These are phyloP conservation scores for Phaedon cochleariae DNA, from an alignment of 2,888 invertebrate species.

Conservation along the genomic window DNA sequence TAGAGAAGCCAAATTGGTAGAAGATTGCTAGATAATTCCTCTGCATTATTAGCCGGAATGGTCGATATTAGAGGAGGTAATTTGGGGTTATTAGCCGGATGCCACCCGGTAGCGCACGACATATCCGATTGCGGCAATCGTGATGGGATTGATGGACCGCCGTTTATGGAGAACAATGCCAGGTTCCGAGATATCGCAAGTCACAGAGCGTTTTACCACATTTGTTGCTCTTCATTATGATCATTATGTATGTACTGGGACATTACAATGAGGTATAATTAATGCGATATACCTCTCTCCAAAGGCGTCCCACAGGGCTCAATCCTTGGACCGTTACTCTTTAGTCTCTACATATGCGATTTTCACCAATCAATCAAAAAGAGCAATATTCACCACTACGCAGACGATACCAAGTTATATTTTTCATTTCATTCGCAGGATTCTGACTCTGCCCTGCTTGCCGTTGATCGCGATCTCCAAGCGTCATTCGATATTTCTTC, in stretches of 20 bases:
- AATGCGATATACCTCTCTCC: too few species aligned
- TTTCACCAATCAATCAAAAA: too few species aligned
- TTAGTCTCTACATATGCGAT: too few species aligned
- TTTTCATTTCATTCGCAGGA: too few species aligned
- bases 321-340: too few species aligned
- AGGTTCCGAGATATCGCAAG: not conserved
- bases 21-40: slow-evolving; percentile 51
- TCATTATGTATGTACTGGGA: not conserved
- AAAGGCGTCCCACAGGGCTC: too few species aligned
- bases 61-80: slow-evolving; percentile 54
- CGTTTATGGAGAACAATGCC: slow-evolving; percentile 43
- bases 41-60: slow-evolving; percentile 52
- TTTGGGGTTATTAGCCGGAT: slow-evolving; percentile 54
- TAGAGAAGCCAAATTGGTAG: slow-evolving; percentile 51
- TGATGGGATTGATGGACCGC: slow-evolving; percentile 35
- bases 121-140: slow-evolving; percentile 41
- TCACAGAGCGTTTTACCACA: not conserved
- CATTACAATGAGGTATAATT: not conserved
- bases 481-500: too few species aligned
- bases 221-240: slow-evolving; percentile 1
- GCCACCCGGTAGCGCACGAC: slow-evolving; percentile 59
- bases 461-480: too few species aligned
- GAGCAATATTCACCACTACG: too few species aligned
- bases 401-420: too few species aligned
- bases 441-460: too few species aligned